Base-by-base conservation (phyloP, 2,888 invertebrate genomes). In the Fabriciana adippe region DNA sequence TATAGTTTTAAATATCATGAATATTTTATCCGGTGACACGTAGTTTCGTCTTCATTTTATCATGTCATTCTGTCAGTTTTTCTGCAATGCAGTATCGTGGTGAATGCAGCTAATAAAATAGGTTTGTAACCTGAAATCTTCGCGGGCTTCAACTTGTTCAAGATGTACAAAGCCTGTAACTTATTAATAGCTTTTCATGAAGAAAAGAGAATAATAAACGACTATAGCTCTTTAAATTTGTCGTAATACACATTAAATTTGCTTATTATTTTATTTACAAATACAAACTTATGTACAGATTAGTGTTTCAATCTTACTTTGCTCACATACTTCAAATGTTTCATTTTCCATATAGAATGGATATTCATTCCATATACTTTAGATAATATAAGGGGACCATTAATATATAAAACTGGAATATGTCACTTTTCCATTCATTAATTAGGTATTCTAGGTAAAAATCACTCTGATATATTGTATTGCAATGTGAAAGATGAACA, bases 41-140 rank as follows among this genome's bases (percentile, higher is more conserved):
- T 11, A 41, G 8, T 11, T 41, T 11, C 35, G 11, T 11, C 35
- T 41, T 59, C 6, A 26, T 26, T 48, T 48, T 26, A 48, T 48
- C n/a, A 26, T n/a, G 5, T 26, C 21, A 57, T 31, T 51, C 35
- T 14, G 41, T 61, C 3, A 51, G 35, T 51, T 51, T 61, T 66
- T 55, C 66, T 66, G 66, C 66, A 66, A 35, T 66, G 66, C 66
- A 66, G 66, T 66, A 66, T 50, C 14, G 15, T 53, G 15, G 11
- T 50, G 51, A 53, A 35, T 50, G 50, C 50, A 51, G 61, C 51
- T 61, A 35, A 50, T 53, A 53, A 35, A 51, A 53, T 53, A 53
- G 61, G 61, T 61, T 61, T 61, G 51, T 61, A 61, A 61, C 14
- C 51, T 18, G 15, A 53, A 61, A 51, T 61, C 41, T 53, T 41